Base-by-base conservation (phyloP, 1,140 invertebrate genomes). In the Anthonomus grandis region DNA sequence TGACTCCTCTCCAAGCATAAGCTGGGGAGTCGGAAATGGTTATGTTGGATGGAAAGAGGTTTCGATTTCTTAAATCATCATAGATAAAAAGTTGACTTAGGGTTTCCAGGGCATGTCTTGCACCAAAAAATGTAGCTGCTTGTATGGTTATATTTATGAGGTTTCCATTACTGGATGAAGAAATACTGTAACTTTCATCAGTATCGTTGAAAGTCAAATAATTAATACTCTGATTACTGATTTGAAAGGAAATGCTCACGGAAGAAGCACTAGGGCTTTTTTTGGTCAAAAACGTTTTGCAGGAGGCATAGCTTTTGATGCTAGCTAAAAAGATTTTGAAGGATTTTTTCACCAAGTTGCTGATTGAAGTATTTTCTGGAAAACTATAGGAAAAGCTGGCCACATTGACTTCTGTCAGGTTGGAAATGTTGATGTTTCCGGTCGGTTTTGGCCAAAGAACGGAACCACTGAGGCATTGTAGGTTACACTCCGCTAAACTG, bases 21-120 rank as follows among this genome's bases (percentile, higher is more conserved):
- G 74, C 73, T 0, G 83, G 83, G 0, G 71, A 75, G 67, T 85
- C 83, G 36, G 73, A 68, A 4, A 84, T 74, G 1, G 71, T 68
- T 0, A 79, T 77, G 17, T 54, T 73, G 10, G 70, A 68, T 0
- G 74, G 67, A 0, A 79, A 79, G 41, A 80, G 76, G 1, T 88
- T 72, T 0, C 76, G 73, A 3, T 82, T 75, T 13, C 82, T 73
- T 15, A 77, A 77, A 0, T 78, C 76, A 31, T 78, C 78, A 13
- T 85, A 80, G 84, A 85, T 86, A 5, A 90, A 83, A 27, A 92
- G 71, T 65, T 91, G 90, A 10, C 81, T 80, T 0, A 93, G 72
- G 0, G 89, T 90, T 69, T 91, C 87, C 6, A 90, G 71, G 0
- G 82, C 89, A 62, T 91, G 87, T 2, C 89, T 79, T 0, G 83